Percentiles rank a stretch among this genome's conserved stretches.
Evolutionary conservation across 2,888 invertebrate species (phyloP).

Genomic region (Hesperia comma): DNA sequence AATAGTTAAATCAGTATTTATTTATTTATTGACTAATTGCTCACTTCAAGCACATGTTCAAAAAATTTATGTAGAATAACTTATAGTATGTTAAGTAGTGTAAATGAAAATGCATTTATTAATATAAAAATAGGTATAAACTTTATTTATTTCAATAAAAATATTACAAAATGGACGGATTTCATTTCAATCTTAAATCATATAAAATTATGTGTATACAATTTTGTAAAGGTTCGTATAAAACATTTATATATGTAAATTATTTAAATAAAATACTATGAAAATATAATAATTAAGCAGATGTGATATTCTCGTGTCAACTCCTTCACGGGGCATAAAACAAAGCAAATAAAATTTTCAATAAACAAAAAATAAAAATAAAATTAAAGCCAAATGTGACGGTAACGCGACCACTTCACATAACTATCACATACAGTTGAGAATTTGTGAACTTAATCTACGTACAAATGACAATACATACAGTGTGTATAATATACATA

Average conservation of each 20-base stretch:
- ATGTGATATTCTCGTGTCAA: no score
- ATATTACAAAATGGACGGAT: constrained; percentile 56
- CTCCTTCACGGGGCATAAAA: no score
- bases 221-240: no score
- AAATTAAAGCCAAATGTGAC: constrained; percentile 38
- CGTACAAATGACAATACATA: no score
- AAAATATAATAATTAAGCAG: background rate
- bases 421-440: background rate
- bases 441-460: background rate
- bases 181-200: constrained; percentile 43
- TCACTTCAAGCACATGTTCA: no score
- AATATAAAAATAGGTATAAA: constrained; percentile 48
- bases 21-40: no score
- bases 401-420: background rate
- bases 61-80: no score
- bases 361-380: constrained; percentile 1
- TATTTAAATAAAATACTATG: constrained; percentile 27
- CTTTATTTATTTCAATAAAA: constrained; percentile 53
- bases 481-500: no score
- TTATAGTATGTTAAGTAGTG: no score
- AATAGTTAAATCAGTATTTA: no score
- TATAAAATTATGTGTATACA: constrained; percentile 19
- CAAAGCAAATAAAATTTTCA: no score
- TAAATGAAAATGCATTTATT: constrained; percentile 58
- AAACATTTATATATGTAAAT: no score